Evolutionary conservation across 1,140 invertebrate genomes (phyloP).

Genomic region (Tetraneura akinire): DNA sequence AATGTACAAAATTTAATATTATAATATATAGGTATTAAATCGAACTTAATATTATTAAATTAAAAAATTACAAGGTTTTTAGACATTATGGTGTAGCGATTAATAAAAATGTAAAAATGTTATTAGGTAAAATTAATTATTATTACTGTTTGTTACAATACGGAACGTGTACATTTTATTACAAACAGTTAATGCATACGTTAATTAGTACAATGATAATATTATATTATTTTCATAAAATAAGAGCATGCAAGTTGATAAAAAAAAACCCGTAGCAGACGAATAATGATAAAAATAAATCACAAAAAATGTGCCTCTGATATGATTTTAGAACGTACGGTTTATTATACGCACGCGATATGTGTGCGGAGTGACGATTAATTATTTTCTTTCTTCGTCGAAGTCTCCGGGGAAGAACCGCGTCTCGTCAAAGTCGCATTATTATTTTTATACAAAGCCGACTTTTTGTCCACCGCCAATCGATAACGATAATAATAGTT

Average conservation of each 20-base stretch:
- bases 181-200: no score
- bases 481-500: not conserved
- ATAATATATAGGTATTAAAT: no score
- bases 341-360: no score
- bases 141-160: no score
- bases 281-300: no score
- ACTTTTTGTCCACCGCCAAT: not conserved
- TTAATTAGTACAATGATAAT: no score
- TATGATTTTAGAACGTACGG: not conserved
- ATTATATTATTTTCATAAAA: no score
- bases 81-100: no score
- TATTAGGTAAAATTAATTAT: not conserved
- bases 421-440: not conserved
- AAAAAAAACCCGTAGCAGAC: conserved; percentile 4
- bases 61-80: no score
- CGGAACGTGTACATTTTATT: no score
- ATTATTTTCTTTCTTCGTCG: not conserved
- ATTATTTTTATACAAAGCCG: not conserved
- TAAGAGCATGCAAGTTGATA: no score
- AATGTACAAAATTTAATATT: not conserved
- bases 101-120: not conserved
- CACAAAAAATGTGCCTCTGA: not conserved
- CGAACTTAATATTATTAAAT: conserved; percentile 34
- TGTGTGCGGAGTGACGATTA: conserved; percentile 24
- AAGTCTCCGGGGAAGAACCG: not conserved